A percentile compares a stretch with the other conserved stretches of the same genome.
Evolutionary conservation across 1,140 invertebrate genomes (phyloP).

Genomic region (Oryzaephilus surinamensis): DNA sequence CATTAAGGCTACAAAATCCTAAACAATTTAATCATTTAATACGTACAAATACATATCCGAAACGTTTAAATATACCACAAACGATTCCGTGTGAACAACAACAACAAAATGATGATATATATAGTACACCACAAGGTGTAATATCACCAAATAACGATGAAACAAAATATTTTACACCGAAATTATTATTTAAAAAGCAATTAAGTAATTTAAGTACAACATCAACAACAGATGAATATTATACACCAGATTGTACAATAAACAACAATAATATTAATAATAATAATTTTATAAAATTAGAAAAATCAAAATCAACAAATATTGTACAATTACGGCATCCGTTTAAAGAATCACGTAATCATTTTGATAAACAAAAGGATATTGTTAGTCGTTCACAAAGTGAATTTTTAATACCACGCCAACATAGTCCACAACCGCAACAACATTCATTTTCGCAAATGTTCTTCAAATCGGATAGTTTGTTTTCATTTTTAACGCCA

Average conservation of each 20-base stretch:
- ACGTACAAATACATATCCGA: conserved; percentile 8
- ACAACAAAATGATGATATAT: conserved; percentile 5
- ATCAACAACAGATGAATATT: conserved; percentile 21
- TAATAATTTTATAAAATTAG: conserved; percentile 25
- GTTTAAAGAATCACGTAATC: neutral
- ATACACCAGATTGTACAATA: conserved; percentile 26
- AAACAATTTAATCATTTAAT: conserved; percentile 4
- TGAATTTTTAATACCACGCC: conserved; percentile 30
- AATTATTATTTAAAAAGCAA: conserved; percentile 12
- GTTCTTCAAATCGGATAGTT: conserved; percentile 24
- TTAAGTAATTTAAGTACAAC: conserved; percentile 15
- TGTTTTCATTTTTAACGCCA: conserved; percentile 31
- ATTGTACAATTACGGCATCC: neutral
- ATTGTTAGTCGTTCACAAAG: conserved; percentile 32
- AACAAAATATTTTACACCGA: conserved; percentile 12
- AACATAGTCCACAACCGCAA: conserved; percentile 5
- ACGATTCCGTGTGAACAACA: conserved; percentile 7
- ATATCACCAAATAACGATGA: conserved; percentile 4
- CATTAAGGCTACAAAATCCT: conserved; percentile 1
- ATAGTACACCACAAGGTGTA: conserved; percentile 6
- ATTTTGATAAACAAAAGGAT: conserved; percentile 2
- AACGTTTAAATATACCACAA: conserved; percentile 5
- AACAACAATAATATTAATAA: too few species aligned
- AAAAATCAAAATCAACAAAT: conserved; percentile 25
- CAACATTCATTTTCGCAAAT: conserved; percentile 10